Evolutionary conservation across 1,140 invertebrate species (phyloP), one percentile per base, ranked within the genome.

Genomic region (Trachymyrmex septentrionalis): DNA sequence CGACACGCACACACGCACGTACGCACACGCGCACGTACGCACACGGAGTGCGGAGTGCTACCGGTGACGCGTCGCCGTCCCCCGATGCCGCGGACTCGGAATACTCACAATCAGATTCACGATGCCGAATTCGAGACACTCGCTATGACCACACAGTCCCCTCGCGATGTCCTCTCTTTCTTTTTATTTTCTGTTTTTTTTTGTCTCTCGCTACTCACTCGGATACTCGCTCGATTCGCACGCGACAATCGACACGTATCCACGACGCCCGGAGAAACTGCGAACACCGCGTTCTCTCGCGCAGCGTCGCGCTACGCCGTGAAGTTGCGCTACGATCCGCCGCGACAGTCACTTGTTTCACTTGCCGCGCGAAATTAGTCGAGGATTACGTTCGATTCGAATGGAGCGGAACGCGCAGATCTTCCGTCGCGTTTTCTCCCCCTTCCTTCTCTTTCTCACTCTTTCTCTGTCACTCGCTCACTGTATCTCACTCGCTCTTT

Each of bases 381-480:
- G 55, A 48, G 38, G 55, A 84, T 81, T 72, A 75, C 67, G 80
- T 38, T 72, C 66, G 50, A 72, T 73, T 44, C 24, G 21, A 82
- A 16, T 27, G 44, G 63, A 48, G 27, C 64, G 64, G 27, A 80
- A 76, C 55, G 50, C 67, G 38, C 66, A 38, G 66, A 50, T 64
- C 82, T 53, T 69, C 53, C 21, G 78, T 88, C 76, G 85, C 86
- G 30, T 77, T 88, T 66, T 73, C 50, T 76, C 86, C 71, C 44
- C 55, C 24, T 44, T 57, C 84, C 64, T 73, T 19, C 4, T 38
- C 76, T 30, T 12, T 27, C 73, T 44, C 38, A 7, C 34, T 63
- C 14, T 7, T 50, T 30, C 24, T 63, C 63, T 3, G 30, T 4
- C 59, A 9, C 24, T 64, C 27, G 19, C 24, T 12, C 59, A 0